A percentile compares a stretch with the other conserved stretches of the same genome.
These are phyloP conservation scores for Ophraella communa DNA, from an alignment of 2,888 invertebrate species.

Conservation along the genomic window DNA sequence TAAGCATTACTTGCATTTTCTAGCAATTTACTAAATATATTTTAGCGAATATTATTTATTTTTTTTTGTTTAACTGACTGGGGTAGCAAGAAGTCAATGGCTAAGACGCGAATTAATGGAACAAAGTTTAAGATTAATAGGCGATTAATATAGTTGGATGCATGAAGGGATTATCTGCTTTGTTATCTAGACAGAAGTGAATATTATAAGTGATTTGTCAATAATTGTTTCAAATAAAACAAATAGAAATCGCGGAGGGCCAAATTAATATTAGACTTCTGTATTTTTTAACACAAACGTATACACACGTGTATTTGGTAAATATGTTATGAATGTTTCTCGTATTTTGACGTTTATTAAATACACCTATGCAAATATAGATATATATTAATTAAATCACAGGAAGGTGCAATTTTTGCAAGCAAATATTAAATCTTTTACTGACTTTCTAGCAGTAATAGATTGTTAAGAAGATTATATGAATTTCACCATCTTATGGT, in stretches of 20 bases:
- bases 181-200: slow-evolving; percentile 57
- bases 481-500: no score
- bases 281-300: slow-evolving; percentile 44
- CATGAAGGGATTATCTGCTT: slow-evolving; percentile 42
- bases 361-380: slow-evolving; percentile 55
- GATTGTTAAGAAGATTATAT: no score
- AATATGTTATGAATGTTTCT: slow-evolving; percentile 35
- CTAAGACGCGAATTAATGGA: no score
- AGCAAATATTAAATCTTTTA: no score
- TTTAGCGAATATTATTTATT: no score
- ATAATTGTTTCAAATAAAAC: slow-evolving; percentile 59
- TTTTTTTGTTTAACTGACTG: no score
- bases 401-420: slow-evolving; percentile 15
- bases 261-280: slow-evolving; percentile 46
- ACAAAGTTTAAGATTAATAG: slow-evolving; percentile 35
- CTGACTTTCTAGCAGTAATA: no score
- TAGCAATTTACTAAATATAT: no score
- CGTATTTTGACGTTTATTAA: slow-evolving; percentile 41
- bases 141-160: slow-evolving; percentile 35
- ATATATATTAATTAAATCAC: slow-evolving; percentile 55
- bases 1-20: no score
- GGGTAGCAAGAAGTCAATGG: no score
- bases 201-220: slow-evolving; percentile 60
- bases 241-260: slow-evolving; percentile 50
- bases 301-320: slow-evolving; percentile 47